A percentile compares a stretch with the other conserved stretches of the same genome.
Evolutionary conservation across 2,797 vertebrate genomes (phyloP).

Genomic region (Hoplostethus atlanticus): DNA sequence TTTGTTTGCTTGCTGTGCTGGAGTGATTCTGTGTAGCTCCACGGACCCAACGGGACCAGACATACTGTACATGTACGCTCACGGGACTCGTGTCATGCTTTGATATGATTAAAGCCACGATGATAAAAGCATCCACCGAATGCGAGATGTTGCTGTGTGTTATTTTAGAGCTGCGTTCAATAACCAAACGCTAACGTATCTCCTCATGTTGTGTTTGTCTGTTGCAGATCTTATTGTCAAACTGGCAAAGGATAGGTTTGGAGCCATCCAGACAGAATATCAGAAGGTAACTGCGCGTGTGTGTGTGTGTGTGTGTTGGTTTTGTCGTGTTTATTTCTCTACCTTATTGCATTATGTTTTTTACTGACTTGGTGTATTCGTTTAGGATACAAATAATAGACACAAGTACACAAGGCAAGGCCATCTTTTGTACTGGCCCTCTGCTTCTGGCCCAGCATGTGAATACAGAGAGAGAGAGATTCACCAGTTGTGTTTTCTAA

Average conservation of each 20-base stretch:
- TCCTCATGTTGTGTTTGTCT: conserved; percentile 37
- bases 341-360: conserved; percentile 9
- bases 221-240: conserved; percentile 84
- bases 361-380: conserved; percentile 18
- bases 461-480: conserved; percentile 26
- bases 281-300: conserved; percentile 80
- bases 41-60: too few species aligned
- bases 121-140: too few species aligned
- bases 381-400: background rate
- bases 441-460: conserved; percentile 50
- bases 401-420: conserved; percentile 14
- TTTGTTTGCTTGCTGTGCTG: too few species aligned
- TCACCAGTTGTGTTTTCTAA: conserved; percentile 33
- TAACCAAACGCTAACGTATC: background rate
- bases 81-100: too few species aligned
- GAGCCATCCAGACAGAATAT: conserved; percentile 82
- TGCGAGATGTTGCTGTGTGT: too few species aligned
- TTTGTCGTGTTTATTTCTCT: background rate
- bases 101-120: too few species aligned
- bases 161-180: too few species aligned
- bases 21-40: too few species aligned
- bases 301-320: conserved; percentile 20
- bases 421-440: conserved; percentile 19
- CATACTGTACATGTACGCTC: too few species aligned
- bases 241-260: conserved; percentile 84